Base-by-base conservation (phyloP, 2,888 invertebrate genomes). In the Zygogramma bicolorata region DNA sequence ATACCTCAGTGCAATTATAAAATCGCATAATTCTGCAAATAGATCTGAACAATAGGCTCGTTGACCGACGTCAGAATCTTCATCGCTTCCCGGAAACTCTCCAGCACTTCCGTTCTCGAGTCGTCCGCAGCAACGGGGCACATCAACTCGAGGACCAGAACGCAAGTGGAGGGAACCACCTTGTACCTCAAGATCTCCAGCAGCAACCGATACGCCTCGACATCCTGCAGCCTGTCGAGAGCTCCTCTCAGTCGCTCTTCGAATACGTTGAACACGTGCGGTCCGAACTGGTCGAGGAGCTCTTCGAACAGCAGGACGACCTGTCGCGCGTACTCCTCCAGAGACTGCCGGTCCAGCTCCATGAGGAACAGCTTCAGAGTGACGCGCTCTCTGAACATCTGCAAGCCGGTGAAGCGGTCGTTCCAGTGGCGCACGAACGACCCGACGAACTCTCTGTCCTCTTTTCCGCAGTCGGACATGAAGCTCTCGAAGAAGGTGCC, bases 171-270 rank as follows among this genome's bases (percentile, higher is more conserved):
- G 13, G 58, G 22, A 18, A 53, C 42, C 25, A 27, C 22, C 67
- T 74, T 70, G 38, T 29, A 62, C n/a, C 58, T 65, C 38, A 74
- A 38, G 38, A 74, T 61, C 5, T 61, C 31, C 53, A 68, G 59
- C 49, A 57, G 40, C 13, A 71, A 49, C 10, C 42, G 13, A 34
- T 68, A 68, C 10, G 13, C 31, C 42, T 61, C 58, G 1, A 34
- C 7, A 4, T 15, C 20, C n/a, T 57, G 18, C 25, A 31, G 18
- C 22, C n/a, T 13, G 13, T 27, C 5, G 5, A 53, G 27, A 3
- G n/a, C 10, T 5, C 5, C 4, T 1, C 6, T 2, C 0, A 75
- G 13, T 65, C 15, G n/a, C 6, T 65, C 40, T 13, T 31, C 58
- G 18, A 75, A 75, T 61, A 68, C 46, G 3, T 57, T 13, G 10